phyloP scores from a whole-genome alignment of 37 sponge, comb jelly and placozoan genomes.

The Beroe forskalii region DNA sequence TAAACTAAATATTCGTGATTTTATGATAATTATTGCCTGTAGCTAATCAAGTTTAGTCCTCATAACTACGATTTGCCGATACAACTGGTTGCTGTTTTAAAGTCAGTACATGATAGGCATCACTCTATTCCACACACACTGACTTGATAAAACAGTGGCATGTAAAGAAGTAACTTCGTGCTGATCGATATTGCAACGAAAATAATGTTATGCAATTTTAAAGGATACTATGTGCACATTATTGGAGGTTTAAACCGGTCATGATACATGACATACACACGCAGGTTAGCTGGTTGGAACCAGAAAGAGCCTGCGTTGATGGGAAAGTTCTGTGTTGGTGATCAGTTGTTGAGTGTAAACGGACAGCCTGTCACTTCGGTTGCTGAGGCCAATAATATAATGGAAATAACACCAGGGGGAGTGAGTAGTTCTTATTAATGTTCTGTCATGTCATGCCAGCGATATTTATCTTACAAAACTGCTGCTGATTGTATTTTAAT shows the following conservation, averaged over 20 bases:
- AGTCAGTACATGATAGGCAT: too few species aligned
- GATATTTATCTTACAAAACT: too few species aligned
- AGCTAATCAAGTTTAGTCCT: too few species aligned
- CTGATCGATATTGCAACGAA: too few species aligned
- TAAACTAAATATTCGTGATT: too few species aligned
- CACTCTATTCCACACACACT: too few species aligned
- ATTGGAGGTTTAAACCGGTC: not conserved
- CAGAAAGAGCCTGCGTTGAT: constrained; percentile 58
- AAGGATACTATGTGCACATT: not conserved
- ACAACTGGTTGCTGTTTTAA: too few species aligned
- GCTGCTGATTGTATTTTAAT: not conserved
- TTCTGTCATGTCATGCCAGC: not conserved
- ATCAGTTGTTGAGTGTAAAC: constrained; percentile 64
- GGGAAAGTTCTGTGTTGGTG: constrained; percentile 63
- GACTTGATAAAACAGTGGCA: too few species aligned
- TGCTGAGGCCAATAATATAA: constrained; percentile 12
- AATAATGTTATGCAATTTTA: not conserved
- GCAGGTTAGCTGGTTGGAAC: constrained; percentile 68
- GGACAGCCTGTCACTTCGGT: constrained; percentile 54
- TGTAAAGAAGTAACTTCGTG: too few species aligned
- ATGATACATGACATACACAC: too few species aligned
- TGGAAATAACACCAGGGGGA: constrained; percentile 58
- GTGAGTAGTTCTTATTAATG: not conserved
- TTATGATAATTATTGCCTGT: too few species aligned
- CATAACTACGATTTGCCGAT: too few species aligned